Base-by-base conservation (phyloP, 2,888 invertebrate species). In the Rhabditophanes sp. region DNA sequence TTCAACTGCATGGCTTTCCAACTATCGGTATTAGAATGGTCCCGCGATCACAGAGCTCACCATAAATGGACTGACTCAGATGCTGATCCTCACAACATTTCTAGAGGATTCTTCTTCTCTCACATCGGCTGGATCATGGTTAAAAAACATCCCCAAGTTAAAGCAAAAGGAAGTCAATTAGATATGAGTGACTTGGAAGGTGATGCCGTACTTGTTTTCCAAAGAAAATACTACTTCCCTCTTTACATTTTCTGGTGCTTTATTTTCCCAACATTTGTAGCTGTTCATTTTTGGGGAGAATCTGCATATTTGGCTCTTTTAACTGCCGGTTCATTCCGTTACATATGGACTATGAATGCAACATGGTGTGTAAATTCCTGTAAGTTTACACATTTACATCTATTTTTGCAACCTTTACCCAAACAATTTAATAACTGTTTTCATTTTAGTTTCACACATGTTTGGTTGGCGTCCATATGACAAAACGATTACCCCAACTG, bases 361-460 rank as follows among this genome's bases (percentile, higher is more conserved):
- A 88, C 88, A 1, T 90, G 80, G 74, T 76, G 79, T 55, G 85
- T 88, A n/a, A 88, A 88, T 67, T 84, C 83, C n/a, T n/a, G n/a
- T n/a, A n/a, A n/a, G n/a, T n/a, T n/a, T n/a, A n/a, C n/a, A n/a
- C n/a, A n/a, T n/a, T n/a, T n/a, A n/a, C n/a, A n/a, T n/a, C n/a
- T n/a, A n/a, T n/a, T n/a, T n/a, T n/a, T n/a, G n/a, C n/a, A n/a
- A n/a, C n/a, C n/a, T n/a, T n/a, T n/a, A n/a, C n/a, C n/a, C n/a
- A n/a, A n/a, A n/a, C n/a, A n/a, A n/a, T n/a, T n/a, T n/a, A n/a
- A n/a, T n/a, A n/a, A n/a, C n/a, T n/a, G n/a, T n/a, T n/a, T n/a
- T n/a, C n/a, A n/a, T n/a, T n/a, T n/a, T n/a, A n/a, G n/a, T n/a
- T n/a, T n/a, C n/a, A n/a, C n/a, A n/a, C n/a, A 53, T 49, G 22